A percentile compares a stretch with the other conserved stretches of the same genome.
These are phyloP conservation scores for Heliconius cydno DNA, from an alignment of 2,888 invertebrate species.

Conservation along the genomic window DNA sequence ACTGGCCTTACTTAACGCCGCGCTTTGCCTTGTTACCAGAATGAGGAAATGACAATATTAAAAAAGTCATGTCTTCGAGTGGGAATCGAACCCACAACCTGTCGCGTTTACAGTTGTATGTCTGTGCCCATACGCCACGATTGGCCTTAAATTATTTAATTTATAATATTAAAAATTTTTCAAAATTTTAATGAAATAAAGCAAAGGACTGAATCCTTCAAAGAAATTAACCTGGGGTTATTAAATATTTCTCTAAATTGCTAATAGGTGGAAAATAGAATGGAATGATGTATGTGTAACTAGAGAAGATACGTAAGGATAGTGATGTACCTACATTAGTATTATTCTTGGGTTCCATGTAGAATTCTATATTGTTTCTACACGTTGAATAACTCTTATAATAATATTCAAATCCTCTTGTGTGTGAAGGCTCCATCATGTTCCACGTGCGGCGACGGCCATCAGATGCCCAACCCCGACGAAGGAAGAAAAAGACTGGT, in stretches of 20 bases:
- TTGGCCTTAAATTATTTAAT: not conserved
- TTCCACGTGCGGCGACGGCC: constrained; percentile 97
- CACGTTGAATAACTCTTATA: too few species aligned
- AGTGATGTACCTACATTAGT: not conserved
- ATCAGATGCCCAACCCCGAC: constrained; percentile 93
- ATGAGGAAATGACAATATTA: too few species aligned
- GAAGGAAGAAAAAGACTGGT: constrained; percentile 91
- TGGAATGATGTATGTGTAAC: too few species aligned
- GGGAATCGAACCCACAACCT: too few species aligned
- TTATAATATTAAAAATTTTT: not conserved
- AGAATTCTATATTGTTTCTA: too few species aligned
- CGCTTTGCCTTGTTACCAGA: too few species aligned
- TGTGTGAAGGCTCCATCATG: constrained; percentile 93
- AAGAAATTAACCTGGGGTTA: not conserved
- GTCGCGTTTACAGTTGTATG: too few species aligned
- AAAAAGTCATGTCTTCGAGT: too few species aligned
- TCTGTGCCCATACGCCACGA: too few species aligned
- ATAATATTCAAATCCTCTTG: not conserved
- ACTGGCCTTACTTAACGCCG: too few species aligned
- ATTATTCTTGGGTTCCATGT: not conserved
- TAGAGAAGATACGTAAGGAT: not conserved
- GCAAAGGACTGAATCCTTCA: not conserved
- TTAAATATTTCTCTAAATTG: too few species aligned
- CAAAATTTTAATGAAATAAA: not conserved
- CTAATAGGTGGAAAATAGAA: too few species aligned